These are phyloP conservation scores for Enteromius unitaeniatus DNA, from an alignment of 2,797 vertebrate genomes.

Conservation along the genomic window DNA sequence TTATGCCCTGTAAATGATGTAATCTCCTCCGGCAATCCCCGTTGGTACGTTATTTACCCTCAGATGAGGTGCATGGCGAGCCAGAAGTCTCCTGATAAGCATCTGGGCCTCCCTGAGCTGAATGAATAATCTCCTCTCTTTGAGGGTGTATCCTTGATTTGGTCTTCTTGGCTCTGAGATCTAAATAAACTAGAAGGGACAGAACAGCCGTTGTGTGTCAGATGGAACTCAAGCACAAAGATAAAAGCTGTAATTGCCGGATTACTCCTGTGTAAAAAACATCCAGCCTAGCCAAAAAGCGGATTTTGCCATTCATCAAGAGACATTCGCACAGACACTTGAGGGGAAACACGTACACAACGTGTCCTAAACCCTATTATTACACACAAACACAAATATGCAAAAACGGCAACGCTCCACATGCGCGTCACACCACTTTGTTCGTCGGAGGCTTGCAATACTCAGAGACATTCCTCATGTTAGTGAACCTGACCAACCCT, in stretches of 20 bases:
- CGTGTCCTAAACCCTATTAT: conserved; percentile 9
- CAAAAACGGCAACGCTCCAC: conserved; percentile 43
- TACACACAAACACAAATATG: conserved; percentile 21
- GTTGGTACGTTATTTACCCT: conserved; percentile 57
- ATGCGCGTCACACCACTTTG: conserved; percentile 49
- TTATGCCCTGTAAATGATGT: conserved; percentile 51
- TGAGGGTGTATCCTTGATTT: conserved; percentile 32
- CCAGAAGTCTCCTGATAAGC: conserved; percentile 51
- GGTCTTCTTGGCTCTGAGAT: conserved; percentile 31
- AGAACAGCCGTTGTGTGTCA: conserved; percentile 33
- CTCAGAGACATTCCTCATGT: conserved; percentile 68
- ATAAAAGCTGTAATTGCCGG: conserved; percentile 29
- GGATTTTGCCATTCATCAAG: conserved; percentile 38
- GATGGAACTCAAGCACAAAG: conserved; percentile 28
- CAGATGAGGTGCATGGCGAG: conserved; percentile 53
- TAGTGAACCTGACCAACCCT: conserved; percentile 67
- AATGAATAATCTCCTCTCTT: conserved; percentile 31
- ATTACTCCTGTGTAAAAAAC: conserved; percentile 26
- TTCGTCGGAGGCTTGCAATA: conserved; percentile 54
- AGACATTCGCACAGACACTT: not conserved
- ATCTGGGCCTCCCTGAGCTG: conserved; percentile 56
- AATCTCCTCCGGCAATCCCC: conserved; percentile 30
- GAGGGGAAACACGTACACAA: conserved; percentile 21
- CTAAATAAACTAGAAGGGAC: conserved; percentile 23
- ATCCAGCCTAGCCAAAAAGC: conserved; percentile 22